Evolutionary conservation across 2,113 vertebrate species (phyloP).

Genomic region (Hiodon tergisus): DNA sequence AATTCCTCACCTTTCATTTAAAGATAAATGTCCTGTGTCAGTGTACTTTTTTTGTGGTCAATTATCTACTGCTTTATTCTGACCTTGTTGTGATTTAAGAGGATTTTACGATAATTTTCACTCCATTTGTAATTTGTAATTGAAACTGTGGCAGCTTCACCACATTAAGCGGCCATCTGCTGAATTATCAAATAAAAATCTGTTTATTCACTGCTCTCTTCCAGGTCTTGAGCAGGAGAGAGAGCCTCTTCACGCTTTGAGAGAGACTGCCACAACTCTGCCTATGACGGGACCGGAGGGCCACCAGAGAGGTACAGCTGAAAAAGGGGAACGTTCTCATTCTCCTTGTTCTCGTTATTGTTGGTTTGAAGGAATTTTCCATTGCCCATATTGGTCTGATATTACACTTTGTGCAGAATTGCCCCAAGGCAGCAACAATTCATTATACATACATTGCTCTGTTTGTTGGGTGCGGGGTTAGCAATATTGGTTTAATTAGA

Average conservation of each 20-base stretch:
- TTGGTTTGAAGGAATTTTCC: not conserved
- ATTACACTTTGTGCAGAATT: not conserved
- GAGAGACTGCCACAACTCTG: not conserved
- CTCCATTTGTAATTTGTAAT: slow-evolving; percentile 27
- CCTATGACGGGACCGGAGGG: not conserved
- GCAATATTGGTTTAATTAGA: slow-evolving; percentile 22
- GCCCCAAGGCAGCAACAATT: slow-evolving; percentile 10
- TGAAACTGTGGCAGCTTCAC: slow-evolving; percentile 44
- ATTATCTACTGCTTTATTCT: slow-evolving; percentile 46
- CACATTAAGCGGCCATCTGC: slow-evolving; percentile 55
- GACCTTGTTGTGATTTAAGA: slow-evolving; percentile 52
- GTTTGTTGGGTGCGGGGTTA: slow-evolving; percentile 27
- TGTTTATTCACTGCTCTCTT: slow-evolving; percentile 24
- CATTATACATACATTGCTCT: slow-evolving; percentile 7
- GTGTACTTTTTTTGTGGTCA: slow-evolving; percentile 38
- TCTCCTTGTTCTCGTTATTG: not conserved
- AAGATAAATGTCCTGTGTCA: slow-evolving; percentile 41
- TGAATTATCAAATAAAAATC: slow-evolving; percentile 38
- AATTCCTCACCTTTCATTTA: slow-evolving; percentile 45
- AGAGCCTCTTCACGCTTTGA: not conserved
- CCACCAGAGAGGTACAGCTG: not conserved
- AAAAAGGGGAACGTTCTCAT: not conserved
- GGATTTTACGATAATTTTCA: slow-evolving; percentile 29
- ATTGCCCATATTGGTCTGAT: not conserved
- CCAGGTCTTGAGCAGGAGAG: not conserved